A percentile compares a stretch with the other conserved stretches of the same genome.
These are phyloP conservation scores for Zapornia atra DNA, from an alignment of 2,113 vertebrate species.

Conservation along the genomic window DNA sequence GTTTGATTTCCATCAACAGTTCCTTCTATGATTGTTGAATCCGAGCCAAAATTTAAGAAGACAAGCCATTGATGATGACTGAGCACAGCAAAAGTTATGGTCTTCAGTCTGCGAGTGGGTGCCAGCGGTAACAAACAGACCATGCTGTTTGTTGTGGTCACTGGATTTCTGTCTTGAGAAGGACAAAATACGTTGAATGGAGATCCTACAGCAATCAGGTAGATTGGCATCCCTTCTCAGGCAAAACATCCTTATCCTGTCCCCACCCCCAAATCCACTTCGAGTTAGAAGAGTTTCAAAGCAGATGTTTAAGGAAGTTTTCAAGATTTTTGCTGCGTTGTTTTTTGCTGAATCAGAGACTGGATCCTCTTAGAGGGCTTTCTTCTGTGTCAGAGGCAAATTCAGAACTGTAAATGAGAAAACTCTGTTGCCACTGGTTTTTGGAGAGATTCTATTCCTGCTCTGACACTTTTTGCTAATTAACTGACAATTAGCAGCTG, in stretches of 20 bases:
- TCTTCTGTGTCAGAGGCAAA: neutral
- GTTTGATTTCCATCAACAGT: neutral
- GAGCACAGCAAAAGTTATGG: neutral
- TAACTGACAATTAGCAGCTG: conserved; percentile 15
- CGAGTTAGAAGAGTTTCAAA: neutral
- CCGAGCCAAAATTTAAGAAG: neutral
- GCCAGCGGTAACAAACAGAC: neutral
- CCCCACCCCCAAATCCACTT: neutral
- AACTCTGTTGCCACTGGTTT: neutral
- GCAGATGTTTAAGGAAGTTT: neutral
- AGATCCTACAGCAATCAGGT: neutral
- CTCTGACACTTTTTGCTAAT: conserved; percentile 2
- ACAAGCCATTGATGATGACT: neutral
- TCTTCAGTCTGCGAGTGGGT: neutral
- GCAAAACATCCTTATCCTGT: neutral
- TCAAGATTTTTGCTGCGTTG: neutral
- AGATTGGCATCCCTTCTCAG: neutral
- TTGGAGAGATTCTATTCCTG: neutral
- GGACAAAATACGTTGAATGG: neutral
- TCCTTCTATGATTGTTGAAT: accelerated
- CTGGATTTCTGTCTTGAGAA: neutral
- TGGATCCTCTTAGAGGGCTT: neutral
- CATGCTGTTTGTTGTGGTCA: neutral
- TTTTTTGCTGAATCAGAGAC: neutral
- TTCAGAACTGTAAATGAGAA: conserved; percentile 27